phyloP scores from a whole-genome alignment of 2,113 vertebrate genomes.

The Syngnathus typhle region DNA sequence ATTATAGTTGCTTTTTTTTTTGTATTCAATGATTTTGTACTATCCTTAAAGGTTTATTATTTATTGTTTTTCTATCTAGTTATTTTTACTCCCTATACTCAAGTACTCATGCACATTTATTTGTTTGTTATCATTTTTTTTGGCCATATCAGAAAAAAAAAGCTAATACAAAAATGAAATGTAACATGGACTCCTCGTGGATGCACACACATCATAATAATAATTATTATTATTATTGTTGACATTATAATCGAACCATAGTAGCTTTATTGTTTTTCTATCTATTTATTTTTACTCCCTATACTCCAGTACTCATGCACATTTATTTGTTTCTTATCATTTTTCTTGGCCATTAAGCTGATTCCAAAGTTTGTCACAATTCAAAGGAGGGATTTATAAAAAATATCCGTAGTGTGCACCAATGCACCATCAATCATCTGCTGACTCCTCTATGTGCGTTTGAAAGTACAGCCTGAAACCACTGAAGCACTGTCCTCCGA shows the following conservation, averaged over 20 bases:
- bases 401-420: neutral
- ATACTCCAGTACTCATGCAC: neutral
- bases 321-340: neutral
- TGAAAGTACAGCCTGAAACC: slow-evolving; percentile 13
- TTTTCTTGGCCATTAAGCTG: neutral
- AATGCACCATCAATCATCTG: slow-evolving; percentile 1
- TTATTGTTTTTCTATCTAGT: too few relatives aligned
- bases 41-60: too few relatives aligned
- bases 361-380: neutral
- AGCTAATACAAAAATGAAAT: too few relatives aligned
- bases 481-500: slow-evolving; percentile 13
- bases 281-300: too few relatives aligned
- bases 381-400: neutral
- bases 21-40: neutral
- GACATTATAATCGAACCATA: too few relatives aligned
- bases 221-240: too few relatives aligned
- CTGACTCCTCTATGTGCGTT: slow-evolving; percentile 12
- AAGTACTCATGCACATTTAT: neutral
- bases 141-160: neutral
- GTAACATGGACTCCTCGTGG: too few relatives aligned
- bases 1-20: neutral
- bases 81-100: too few relatives aligned
- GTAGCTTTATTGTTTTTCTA: too few relatives aligned
- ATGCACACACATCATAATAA: too few relatives aligned
- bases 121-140: neutral